Evolutionary conservation across 2,888 invertebrate species (phyloP), one percentile per base, ranked within the genome.

Genomic region (Drosophila leonis): DNA sequence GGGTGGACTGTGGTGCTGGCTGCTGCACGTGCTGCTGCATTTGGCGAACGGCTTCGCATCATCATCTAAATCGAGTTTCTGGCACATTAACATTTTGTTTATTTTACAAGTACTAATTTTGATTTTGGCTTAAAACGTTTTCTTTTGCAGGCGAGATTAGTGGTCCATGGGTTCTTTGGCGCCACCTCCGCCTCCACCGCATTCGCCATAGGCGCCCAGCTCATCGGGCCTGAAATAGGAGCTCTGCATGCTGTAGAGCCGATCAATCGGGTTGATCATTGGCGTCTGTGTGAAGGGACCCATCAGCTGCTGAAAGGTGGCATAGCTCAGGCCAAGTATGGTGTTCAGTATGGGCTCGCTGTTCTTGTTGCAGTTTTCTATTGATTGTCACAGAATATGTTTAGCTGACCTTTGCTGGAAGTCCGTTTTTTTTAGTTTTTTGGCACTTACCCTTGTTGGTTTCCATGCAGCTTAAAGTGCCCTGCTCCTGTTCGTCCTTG

Each of bases 241-340:
- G 82, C 94, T 95, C 87, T 95, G 95, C 95, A 95, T 95, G 66
- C 95, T 95, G 86, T 95, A 95, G 18, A 95, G 91, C 46, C 95
- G 93, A 92, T 95, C 95, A 72, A 95, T 95, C 12, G 95, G 95
- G 91, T 95, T 95, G 59, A 94, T 92, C 83, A 94, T 93, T 31
- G 93, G 92, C 33, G 86, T 87, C 78, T 92, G 90, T 74, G 92
- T 91, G 80, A 94, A 92, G 87, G 92, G 92, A 89, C 86, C 94
- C 94, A 93, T 93, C 24, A 93, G 84, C 75, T 93, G 93, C 61
- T 93, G 93, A 65, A 93, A 92, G 39, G 93, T 92, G 52, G 93
- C 92, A 75, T 93, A 93, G 71, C 92, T 93, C 65, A 93, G 82
- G 12, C 93, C 93, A 48, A 93, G 84, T 49, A 93, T 92, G 31